Conservation (phyloP, 2,888 invertebrate genomes). For the Athalia circularis region DNA sequence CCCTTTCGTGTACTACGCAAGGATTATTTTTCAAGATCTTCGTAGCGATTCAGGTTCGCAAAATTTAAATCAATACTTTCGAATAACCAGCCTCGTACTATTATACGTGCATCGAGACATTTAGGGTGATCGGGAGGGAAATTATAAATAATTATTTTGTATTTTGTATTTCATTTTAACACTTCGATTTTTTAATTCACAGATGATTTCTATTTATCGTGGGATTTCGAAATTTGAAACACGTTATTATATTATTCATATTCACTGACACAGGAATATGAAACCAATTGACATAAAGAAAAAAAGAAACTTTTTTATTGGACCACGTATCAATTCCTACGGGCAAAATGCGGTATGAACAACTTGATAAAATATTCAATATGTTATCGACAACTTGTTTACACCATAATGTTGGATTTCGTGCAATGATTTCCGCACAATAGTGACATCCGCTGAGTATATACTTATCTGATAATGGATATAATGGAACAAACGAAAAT, state of each 20-base stretch:
- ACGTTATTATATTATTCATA: too few species aligned
- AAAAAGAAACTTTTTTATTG: neutral
- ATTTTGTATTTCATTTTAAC: too few species aligned
- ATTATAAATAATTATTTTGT: too few species aligned
- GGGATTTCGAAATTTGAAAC: too few species aligned
- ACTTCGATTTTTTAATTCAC: too few species aligned
- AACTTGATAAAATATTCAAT: constrained; percentile 27
- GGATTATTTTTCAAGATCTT: constrained; percentile 1
- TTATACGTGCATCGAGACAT: too few species aligned
- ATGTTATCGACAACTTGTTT: constrained; percentile 32
- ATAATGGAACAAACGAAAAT: neutral
- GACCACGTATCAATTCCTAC: neutral
- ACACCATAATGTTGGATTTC: constrained; percentile 5
- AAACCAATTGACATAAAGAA: neutral
- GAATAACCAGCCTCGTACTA: neutral
- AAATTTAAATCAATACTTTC: constrained; percentile 11
- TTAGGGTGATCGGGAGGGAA: too few species aligned
- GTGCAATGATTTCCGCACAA: constrained; percentile 4
- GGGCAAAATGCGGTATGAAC: neutral
- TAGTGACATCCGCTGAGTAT: neutral
- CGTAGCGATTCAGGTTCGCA: neutral
- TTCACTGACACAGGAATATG: too few species aligned
- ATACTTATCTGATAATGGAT: neutral
- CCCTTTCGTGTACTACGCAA: constrained; percentile 14
- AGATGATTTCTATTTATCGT: too few species aligned